Conservation (phyloP, 2,797 vertebrate species). For the Naso thynnoides region DNA sequence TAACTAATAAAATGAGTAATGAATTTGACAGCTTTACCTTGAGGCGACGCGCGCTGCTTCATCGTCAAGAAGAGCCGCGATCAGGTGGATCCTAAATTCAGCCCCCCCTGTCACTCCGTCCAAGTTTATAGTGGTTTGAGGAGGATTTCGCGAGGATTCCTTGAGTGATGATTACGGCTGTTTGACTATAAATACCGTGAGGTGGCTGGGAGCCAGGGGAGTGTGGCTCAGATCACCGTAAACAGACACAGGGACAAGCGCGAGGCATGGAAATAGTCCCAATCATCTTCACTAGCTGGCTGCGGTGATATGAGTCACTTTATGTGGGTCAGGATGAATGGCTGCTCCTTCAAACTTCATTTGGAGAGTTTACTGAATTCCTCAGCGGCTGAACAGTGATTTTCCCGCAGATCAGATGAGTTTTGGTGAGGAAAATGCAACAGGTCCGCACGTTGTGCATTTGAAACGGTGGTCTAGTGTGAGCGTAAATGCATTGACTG, state of each 20-base stretch:
- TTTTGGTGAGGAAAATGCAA: slow-evolving; percentile 41
- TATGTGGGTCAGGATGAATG: slow-evolving; percentile 31
- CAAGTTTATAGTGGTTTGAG: slow-evolving; percentile 60
- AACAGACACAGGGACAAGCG: slow-evolving; percentile 67
- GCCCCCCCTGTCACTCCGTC: slow-evolving; percentile 29
- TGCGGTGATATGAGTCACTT: slow-evolving; percentile 69
- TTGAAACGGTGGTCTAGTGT: not conserved
- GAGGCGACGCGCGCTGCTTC: slow-evolving; percentile 63
- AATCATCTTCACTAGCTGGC: slow-evolving; percentile 55
- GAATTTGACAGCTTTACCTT: slow-evolving; percentile 71
- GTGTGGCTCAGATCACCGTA: slow-evolving; percentile 67
- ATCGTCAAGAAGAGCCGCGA: slow-evolving; percentile 50
- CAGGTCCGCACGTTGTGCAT: slow-evolving; percentile 55
- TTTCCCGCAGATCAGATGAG: not conserved
- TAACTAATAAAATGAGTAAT: slow-evolving; percentile 51
- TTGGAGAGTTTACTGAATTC: not conserved
- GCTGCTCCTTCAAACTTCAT: slow-evolving; percentile 43
- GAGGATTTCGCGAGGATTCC: slow-evolving; percentile 69
- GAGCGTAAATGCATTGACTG: not conserved
- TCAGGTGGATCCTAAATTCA: slow-evolving; percentile 54
- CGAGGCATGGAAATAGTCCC: slow-evolving; percentile 62
- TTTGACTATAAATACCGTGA: slow-evolving; percentile 73
- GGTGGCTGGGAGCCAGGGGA: slow-evolving; percentile 71
- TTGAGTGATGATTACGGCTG: slow-evolving; percentile 66
- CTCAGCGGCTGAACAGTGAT: not conserved